Conservation (phyloP, 2,888 invertebrate genomes). For the Euproctis similis region DNA sequence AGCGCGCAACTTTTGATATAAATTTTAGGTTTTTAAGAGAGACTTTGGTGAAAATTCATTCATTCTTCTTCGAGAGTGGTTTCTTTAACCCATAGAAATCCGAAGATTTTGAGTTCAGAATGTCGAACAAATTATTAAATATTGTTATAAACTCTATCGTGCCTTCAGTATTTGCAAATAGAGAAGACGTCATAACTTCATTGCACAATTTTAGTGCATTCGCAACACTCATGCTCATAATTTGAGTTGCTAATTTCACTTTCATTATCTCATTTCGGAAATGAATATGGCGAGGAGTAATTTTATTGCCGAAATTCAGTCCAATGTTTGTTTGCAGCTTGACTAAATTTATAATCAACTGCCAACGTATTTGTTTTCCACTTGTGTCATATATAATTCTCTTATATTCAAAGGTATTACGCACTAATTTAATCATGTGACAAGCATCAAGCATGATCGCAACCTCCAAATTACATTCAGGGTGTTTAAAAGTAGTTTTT, state of each 20-base stretch:
- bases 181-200: not conserved
- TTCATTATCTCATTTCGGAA: conserved; percentile 4
- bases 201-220: conserved; percentile 1
- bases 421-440: conserved; percentile 14
- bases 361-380: conserved; percentile 4
- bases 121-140: conserved; percentile 5
- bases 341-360: conserved; percentile 1
- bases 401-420: conserved; percentile 7
- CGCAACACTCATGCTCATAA: conserved; percentile 2
- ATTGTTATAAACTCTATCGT: conserved; percentile 4
- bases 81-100: conserved; percentile 3
- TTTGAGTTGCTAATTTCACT: conserved; percentile 3
- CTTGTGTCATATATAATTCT: conserved; percentile 1
- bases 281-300: not conserved
- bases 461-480: conserved; percentile 8
- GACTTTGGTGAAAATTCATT: too few relatives aligned
- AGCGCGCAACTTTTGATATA: too few relatives aligned
- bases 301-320: conserved; percentile 2
- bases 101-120: conserved; percentile 1
- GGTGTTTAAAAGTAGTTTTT: conserved; percentile 16
- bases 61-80: too few relatives aligned
- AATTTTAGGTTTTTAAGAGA: too few relatives aligned
- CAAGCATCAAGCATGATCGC: conserved; percentile 11
- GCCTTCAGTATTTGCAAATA: not conserved
- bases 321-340: conserved; percentile 1